phyloP scores from a whole-genome alignment of 92 coral and sea anemone species.

The Heliopora coerulea region DNA sequence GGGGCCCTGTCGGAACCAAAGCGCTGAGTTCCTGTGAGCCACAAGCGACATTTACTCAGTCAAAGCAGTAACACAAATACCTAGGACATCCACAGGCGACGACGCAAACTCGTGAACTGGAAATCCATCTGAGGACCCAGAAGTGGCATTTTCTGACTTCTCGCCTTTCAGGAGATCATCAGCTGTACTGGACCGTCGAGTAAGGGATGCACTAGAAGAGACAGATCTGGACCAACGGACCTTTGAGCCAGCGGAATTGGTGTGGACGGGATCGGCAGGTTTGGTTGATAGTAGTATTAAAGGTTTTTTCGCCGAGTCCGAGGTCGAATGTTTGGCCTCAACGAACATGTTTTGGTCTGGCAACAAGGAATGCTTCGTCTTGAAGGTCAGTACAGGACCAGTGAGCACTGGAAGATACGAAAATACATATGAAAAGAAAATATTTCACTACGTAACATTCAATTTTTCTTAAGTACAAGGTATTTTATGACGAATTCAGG shows the following conservation, averaged over 20 bases:
- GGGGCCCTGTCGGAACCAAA: too few relatives aligned
- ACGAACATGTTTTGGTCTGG: neutral
- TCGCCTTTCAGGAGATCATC: conserved; percentile 13
- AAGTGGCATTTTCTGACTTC: neutral
- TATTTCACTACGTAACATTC: too few relatives aligned
- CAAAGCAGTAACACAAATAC: neutral
- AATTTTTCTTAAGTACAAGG: too few relatives aligned
- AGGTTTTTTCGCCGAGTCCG: neutral
- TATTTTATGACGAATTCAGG: too few relatives aligned
- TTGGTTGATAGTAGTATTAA: neutral
- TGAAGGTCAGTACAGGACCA: conserved; percentile 8
- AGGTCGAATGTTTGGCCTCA: neutral
- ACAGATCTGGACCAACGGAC: conserved; percentile 21
- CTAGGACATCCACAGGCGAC: conserved; percentile 21
- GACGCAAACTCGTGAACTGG: conserved; percentile 35
- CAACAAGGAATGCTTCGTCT: conserved; percentile 32
- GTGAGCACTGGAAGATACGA: conserved; percentile 17
- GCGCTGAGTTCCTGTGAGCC: too few relatives aligned
- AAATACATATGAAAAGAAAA: too few relatives aligned
- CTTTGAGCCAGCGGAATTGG: neutral
- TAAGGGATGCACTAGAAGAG: conserved; percentile 4
- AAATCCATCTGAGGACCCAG: conserved; percentile 20
- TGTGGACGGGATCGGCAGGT: too few relatives aligned
- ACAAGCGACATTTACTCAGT: too few relatives aligned
- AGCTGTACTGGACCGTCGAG: conserved; percentile 3